A percentile compares a stretch with the other conserved stretches of the same genome.
phyloP scores from a whole-genome alignment of 2,797 vertebrate species.

The Crax fasciolata region DNA sequence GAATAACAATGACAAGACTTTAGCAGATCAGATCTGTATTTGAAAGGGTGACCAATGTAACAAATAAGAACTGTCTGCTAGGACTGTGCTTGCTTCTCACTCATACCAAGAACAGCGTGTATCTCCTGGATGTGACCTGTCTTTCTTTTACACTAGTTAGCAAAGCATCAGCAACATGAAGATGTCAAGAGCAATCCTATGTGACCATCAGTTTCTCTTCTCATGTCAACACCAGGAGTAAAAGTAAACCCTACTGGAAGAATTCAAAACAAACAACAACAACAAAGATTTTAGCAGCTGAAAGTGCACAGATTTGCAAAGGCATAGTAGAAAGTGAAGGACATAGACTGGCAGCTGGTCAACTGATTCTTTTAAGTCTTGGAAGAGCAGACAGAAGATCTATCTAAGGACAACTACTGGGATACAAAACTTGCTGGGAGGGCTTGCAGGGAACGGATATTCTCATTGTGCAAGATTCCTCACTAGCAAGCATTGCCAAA shows the following conservation, averaged over 20 bases:
- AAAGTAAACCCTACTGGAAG: slow-evolving; percentile 16
- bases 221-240: neutral
- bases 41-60: slow-evolving; percentile 69
- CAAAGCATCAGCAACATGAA: slow-evolving; percentile 17
- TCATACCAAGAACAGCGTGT: neutral
- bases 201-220: neutral
- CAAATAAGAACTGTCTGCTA: slow-evolving; percentile 42
- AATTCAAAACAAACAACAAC: neutral
- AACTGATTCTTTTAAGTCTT: slow-evolving; percentile 21
- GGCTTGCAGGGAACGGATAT: neutral
- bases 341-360: slow-evolving; percentile 13
- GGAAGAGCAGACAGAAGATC: slow-evolving; percentile 8
- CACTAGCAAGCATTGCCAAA: neutral
- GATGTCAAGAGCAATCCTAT: neutral
- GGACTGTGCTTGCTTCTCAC: neutral
- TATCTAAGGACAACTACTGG: slow-evolving; percentile 1
- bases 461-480: neutral
- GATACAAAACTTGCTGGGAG: neutral
- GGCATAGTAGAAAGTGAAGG: neutral
- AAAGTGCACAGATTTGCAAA: neutral
- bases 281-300: neutral
- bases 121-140: neutral
- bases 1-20: slow-evolving; percentile 71
- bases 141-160: neutral
- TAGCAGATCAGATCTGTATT: slow-evolving; percentile 60